Evolutionary conservation across 1,140 invertebrate species (phyloP).

Genomic region (Mamestra configurata): DNA sequence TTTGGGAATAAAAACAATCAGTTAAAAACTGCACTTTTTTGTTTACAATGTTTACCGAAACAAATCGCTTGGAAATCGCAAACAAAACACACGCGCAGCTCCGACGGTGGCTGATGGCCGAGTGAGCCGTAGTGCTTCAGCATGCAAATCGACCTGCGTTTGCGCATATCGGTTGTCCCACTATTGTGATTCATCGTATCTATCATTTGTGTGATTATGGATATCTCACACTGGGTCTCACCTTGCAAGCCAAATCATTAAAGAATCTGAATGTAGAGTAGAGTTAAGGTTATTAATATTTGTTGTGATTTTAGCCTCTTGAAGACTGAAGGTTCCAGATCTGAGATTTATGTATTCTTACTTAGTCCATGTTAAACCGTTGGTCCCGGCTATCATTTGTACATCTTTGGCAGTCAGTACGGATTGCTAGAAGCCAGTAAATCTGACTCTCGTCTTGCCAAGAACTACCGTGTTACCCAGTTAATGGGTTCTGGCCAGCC

Average conservation of each 20-base stretch:
- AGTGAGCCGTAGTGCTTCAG: conserved; percentile 28
- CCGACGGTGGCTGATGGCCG: conserved; percentile 3
- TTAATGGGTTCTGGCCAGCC: too few species aligned
- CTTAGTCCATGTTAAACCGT: too few species aligned
- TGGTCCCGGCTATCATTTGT: too few species aligned
- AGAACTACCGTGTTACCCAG: too few species aligned
- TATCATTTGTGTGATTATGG: conserved; percentile 24
- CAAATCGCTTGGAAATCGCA: not conserved
- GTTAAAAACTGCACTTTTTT: conserved; percentile 10
- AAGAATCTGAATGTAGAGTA: too few species aligned
- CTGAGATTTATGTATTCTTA: too few species aligned
- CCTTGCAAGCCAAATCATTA: not conserved
- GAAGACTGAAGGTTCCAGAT: too few species aligned
- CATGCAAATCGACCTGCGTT: conserved; percentile 18
- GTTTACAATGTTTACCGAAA: conserved; percentile 8
- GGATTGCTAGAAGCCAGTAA: too few species aligned
- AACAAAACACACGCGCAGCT: conserved; percentile 33
- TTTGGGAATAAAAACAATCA: conserved; percentile 21
- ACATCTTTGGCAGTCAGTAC: too few species aligned
- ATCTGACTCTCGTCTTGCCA: too few species aligned
- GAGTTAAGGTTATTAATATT: not conserved
- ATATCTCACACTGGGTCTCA: conserved; percentile 20
- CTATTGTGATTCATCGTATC: conserved; percentile 18
- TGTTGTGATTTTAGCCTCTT: not conserved
- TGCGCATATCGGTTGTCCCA: conserved; percentile 23